Evolutionary conservation across 2,797 vertebrate species (phyloP).

Genomic region (Euthynnus affinis): DNA sequence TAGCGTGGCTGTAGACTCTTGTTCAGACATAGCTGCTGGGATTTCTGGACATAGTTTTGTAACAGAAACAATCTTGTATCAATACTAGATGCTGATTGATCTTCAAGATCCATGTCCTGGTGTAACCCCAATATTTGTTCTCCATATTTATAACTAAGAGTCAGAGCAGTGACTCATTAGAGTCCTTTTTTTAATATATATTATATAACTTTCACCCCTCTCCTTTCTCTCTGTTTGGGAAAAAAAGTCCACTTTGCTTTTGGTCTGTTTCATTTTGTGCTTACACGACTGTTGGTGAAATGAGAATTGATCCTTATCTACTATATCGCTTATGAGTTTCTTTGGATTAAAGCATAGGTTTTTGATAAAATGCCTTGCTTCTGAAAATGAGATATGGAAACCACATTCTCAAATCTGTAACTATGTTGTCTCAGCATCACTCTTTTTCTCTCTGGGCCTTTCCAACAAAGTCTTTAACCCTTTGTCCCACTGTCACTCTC

Average conservation of each 20-base stretch:
- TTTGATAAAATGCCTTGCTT: background rate
- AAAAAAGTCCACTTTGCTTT: background rate
- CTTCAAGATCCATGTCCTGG: background rate
- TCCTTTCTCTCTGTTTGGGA: no score
- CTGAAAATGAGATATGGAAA: background rate
- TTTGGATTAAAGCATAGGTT: background rate
- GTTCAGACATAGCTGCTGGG: background rate
- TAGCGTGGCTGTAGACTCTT: no score
- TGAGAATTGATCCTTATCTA: background rate
- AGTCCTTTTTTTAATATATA: no score
- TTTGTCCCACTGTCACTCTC: background rate
- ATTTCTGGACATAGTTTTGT: background rate
- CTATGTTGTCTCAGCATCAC: background rate
- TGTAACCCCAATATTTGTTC: background rate
- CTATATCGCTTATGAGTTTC: background rate
- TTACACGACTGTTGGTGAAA: background rate
- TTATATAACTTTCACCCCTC: no score
- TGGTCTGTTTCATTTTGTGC: constrained; percentile 7
- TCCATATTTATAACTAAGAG: background rate
- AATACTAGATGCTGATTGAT: background rate
- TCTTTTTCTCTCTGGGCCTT: background rate
- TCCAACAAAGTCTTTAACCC: background rate
- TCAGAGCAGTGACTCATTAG: no score
- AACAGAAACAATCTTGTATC: background rate
- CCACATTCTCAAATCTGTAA: background rate